These are phyloP conservation scores for Trichopoda pennipes DNA, from an alignment of 2,888 invertebrate genomes.

Conservation along the genomic window DNA sequence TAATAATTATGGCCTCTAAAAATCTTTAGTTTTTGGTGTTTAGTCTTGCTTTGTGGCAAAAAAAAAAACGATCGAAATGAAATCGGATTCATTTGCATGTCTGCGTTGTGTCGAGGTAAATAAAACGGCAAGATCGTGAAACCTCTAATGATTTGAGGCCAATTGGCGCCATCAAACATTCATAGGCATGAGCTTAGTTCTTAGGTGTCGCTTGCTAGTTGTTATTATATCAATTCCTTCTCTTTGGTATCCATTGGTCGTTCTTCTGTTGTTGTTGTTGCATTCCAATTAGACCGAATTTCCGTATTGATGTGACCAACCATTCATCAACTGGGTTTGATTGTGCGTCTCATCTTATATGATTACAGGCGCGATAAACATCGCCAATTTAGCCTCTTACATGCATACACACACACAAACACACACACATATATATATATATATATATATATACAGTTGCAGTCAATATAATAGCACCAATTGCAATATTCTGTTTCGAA, in stretches of 20 bases:
- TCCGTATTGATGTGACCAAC: constrained; percentile 64
- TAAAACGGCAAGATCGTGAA: constrained; percentile 47
- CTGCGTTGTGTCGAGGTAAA: constrained; percentile 41
- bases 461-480: no score
- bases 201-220: constrained; percentile 5
- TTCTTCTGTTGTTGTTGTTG: constrained; percentile 49
- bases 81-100: constrained; percentile 61
- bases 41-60: constrained; percentile 22
- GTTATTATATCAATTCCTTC: not conserved
- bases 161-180: constrained; percentile 55
- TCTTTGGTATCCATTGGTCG: not conserved
- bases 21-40: constrained; percentile 18
- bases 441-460: no score
- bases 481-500: no score
- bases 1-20: constrained; percentile 9
- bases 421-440: no score
- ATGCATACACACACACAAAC: constrained; percentile 4
- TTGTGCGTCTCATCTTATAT: constrained; percentile 63
- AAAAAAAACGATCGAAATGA: constrained; percentile 52
- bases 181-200: not conserved
- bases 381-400: constrained; percentile 54
- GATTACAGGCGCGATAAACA: constrained; percentile 64
- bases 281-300: constrained; percentile 65
- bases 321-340: constrained; percentile 65
- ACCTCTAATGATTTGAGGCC: constrained; percentile 53